Evolutionary conservation across 2,113 vertebrate genomes (phyloP).

Genomic region (Rhizomys pruinosus): DNA sequence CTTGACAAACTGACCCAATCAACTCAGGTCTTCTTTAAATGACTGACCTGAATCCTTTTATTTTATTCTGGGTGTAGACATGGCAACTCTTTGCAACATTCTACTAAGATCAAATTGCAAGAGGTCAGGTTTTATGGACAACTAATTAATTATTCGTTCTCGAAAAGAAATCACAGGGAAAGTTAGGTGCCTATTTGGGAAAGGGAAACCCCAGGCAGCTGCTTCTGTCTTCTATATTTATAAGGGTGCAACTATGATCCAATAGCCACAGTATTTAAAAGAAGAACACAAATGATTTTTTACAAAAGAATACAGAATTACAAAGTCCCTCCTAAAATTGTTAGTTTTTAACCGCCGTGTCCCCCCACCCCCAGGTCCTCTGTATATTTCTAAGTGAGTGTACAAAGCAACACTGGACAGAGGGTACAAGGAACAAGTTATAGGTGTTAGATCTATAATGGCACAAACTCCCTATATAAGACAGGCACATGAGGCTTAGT

Average conservation of each 20-base stretch:
- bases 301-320: background rate
- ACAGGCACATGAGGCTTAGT: too few relatives aligned
- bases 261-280: background rate
- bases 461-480: too few relatives aligned
- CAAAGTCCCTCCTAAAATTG: background rate
- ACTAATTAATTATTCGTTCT: background rate
- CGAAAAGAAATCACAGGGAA: background rate
- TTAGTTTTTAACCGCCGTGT: background rate
- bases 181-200: background rate
- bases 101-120: background rate
- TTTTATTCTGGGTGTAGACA: background rate
- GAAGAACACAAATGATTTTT: constrained; percentile 8
- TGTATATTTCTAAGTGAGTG: background rate
- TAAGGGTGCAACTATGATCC: background rate
- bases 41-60: background rate
- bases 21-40: background rate
- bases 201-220: background rate
- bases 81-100: background rate
- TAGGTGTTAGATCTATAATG: too few relatives aligned
- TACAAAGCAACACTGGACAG: background rate
- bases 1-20: background rate
- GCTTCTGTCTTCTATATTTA: background rate
- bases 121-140: background rate
- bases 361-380: background rate
- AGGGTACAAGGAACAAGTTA: background rate